Evolutionary conservation across 1,140 invertebrate species (phyloP), one percentile per base, ranked within the genome.

Genomic region (Cryptotermes secundus): DNA sequence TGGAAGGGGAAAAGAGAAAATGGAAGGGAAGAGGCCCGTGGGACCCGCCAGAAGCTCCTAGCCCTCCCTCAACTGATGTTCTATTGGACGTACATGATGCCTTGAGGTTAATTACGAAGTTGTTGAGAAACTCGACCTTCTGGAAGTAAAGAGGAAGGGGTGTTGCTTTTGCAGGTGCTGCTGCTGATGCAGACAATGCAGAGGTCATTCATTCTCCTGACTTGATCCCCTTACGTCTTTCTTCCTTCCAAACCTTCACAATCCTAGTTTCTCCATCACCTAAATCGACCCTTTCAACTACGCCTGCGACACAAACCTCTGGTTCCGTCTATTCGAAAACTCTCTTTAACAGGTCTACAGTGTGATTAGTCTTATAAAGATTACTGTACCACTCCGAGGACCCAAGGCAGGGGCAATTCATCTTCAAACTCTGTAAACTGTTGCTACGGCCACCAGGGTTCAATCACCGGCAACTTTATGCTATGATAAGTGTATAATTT

Each of bases 81-180:
- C 59, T 72, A 72, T 72, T 31, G 59, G 59, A 72, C 26, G 59
- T 72, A 72, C 59, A 72, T 72, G 59, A 72, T 72, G 59, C 59
- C 59, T 72, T 72, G 59, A n/a, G 59, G 59, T 72, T 72, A 72
- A 72, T 72, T 72, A 72, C 59, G 14, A 72, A 72, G 59, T 72
- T 72, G 59, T 72, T 72, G 59, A 72, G 59, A 72, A 72, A 72
- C 59, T 72, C 19, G 26, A 49, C 45, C 45, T 49, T 14, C 16
- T 49, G 45, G 45, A 49, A 49, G 45, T 22, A 49, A 49, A 22
- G 45, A 49, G 45, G 45, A 49, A 19, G 12, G 45, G 45, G 59
- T 4, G 53, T 22, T 59, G 3, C 19, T 19, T 3, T 26, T 59
- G 53, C 53, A 59, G 53, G 59, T 72, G 59, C 59, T 31, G 12